Conservation (phyloP, 2,113 vertebrate genomes). For the Calyptomena viridis region DNA sequence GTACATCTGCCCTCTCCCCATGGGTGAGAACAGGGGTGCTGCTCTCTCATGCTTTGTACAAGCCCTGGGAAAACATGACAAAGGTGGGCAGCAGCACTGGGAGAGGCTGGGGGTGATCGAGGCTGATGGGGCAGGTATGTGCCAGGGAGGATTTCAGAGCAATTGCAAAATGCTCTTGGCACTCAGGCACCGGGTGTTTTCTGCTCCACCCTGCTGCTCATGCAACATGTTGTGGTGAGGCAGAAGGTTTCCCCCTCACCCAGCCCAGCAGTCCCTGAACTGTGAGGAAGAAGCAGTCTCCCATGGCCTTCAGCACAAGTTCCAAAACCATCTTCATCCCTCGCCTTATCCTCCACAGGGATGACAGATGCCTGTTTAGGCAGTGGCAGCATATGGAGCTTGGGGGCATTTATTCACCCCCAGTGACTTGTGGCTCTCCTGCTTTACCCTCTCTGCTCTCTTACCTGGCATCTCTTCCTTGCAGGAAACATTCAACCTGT, state of each 20-base stretch:
- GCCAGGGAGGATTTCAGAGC: conserved; percentile 3
- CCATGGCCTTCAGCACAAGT: neutral
- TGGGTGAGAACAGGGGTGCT: accelerated
- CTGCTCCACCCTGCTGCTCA: neutral
- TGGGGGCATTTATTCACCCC: accelerated
- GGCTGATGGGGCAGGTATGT: neutral
- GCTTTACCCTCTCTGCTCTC: neutral
- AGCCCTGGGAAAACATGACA: neutral
- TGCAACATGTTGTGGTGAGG: neutral
- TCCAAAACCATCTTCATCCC: neutral
- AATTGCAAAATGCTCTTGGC: conserved; percentile 34
- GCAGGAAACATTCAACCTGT: conserved; percentile 85
- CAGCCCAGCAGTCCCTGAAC: neutral
- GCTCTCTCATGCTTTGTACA: neutral
- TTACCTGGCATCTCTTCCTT: neutral
- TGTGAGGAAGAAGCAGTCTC: neutral
- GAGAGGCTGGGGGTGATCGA: neutral
- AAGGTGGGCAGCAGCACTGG: neutral
- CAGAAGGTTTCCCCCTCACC: neutral
- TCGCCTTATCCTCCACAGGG: neutral
- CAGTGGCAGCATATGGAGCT: neutral
- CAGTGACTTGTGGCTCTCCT: neutral
- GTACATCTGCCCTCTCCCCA: conserved; percentile 11
- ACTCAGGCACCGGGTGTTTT: neutral
- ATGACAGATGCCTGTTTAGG: neutral